phyloP scores from a whole-genome alignment of 2,797 vertebrate species.

The Anguilla pacifica region DNA sequence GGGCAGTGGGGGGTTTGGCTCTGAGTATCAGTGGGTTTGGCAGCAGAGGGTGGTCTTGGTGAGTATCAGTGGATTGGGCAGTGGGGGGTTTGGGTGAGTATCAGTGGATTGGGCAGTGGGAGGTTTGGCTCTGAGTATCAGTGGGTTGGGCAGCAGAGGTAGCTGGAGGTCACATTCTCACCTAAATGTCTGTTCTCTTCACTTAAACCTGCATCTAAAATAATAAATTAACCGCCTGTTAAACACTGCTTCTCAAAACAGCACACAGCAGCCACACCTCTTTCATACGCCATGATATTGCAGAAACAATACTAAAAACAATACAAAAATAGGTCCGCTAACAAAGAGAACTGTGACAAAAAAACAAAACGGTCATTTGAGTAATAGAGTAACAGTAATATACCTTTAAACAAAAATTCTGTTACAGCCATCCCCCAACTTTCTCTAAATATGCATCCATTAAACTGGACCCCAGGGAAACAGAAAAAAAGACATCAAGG shows the following conservation, averaged over 20 bases:
- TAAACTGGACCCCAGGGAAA: constrained; percentile 29
- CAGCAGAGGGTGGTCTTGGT: no score
- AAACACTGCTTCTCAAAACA: constrained; percentile 15
- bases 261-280: constrained; percentile 7
- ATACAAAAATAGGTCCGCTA: neutral
- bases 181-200: neutral
- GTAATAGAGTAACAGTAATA: constrained; percentile 19
- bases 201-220: neutral
- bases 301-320: neutral
- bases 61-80: no score
- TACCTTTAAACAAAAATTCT: constrained; percentile 15
- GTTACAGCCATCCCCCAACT: neutral
- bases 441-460: constrained; percentile 19
- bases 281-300: constrained; percentile 2
- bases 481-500: neutral
- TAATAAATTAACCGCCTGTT: constrained; percentile 15
- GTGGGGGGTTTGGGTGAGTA: no score
- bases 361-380: neutral
- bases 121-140: neutral
- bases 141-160: constrained; percentile 24
- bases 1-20: no score
- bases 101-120: neutral
- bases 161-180: constrained; percentile 21
- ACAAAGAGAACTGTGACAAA: neutral
- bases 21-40: no score